Conservation (phyloP, 2,113 vertebrate genomes). For the Myrmecobius fasciatus region DNA sequence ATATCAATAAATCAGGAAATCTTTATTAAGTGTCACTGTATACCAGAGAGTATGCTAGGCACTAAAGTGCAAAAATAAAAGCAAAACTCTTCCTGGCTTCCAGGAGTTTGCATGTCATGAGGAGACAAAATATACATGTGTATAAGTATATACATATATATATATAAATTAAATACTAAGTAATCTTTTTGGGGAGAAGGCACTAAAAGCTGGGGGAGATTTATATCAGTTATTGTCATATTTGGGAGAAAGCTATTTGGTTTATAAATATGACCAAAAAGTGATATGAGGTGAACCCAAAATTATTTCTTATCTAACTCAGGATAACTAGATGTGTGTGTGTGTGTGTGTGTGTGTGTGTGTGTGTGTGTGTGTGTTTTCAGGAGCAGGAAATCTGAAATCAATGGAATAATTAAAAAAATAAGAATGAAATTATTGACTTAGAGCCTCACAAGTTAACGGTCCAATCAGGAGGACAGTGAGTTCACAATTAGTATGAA, state of each 20-base stretch:
- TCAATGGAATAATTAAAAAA: constrained; percentile 54
- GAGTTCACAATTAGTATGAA: neutral
- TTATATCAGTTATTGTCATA: neutral
- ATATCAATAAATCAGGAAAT: neutral
- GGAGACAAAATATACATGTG: neutral
- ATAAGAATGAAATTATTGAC: constrained; percentile 25
- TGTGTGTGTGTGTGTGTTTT: too few relatives aligned
- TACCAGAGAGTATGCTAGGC: neutral
- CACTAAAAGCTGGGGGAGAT: neutral
- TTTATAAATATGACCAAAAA: constrained; percentile 27
- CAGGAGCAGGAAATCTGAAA: neutral
- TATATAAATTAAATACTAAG: neutral
- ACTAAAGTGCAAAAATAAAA: neutral
- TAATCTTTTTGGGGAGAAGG: neutral
- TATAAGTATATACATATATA: neutral
- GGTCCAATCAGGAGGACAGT: neutral
- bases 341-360: too few relatives aligned
- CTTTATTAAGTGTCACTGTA: neutral
- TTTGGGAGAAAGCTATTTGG: constrained; percentile 12
- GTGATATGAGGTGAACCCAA: neutral
- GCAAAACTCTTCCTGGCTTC: neutral
- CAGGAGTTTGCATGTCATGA: neutral
- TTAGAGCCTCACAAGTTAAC: constrained; percentile 14
- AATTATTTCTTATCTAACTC: constrained; percentile 15
- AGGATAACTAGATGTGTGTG: neutral